A percentile compares a stretch with the other conserved stretches of the same genome.
These are phyloP conservation scores for Leptinotarsa defecta DNA, from an alignment of 1,140 invertebrate genomes.

Conservation along the genomic window DNA sequence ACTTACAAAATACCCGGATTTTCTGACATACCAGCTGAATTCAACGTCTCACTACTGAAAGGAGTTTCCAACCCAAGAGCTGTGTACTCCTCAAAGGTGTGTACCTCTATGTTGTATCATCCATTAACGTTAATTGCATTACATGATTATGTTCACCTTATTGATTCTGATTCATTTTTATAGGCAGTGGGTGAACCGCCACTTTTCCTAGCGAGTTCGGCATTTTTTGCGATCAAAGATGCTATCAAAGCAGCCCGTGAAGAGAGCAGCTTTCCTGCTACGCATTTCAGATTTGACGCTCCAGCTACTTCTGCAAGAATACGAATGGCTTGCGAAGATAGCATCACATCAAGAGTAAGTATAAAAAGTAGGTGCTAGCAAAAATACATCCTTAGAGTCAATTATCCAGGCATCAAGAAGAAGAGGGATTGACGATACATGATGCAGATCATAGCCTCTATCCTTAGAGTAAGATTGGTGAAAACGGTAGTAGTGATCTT, in stretches of 20 bases:
- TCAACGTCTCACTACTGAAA: conserved; percentile 91
- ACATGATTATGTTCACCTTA: background rate
- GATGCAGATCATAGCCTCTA: too few relatives aligned
- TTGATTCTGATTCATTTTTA: conserved; percentile 38
- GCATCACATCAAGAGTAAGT: conserved; percentile 75
- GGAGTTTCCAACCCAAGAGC: conserved; percentile 85
- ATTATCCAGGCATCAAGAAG: too few relatives aligned
- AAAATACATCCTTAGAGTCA: too few relatives aligned
- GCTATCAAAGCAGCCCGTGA: conserved; percentile 79
- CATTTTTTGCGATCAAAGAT: conserved; percentile 90
- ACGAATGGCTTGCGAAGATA: conserved; percentile 86
- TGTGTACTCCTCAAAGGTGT: conserved; percentile 92
- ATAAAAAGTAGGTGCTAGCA: too few relatives aligned
- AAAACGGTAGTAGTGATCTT: too few relatives aligned
- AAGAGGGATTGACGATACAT: too few relatives aligned
- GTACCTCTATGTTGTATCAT: background rate
- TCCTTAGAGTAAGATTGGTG: too few relatives aligned
- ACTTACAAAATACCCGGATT: conserved; percentile 93
- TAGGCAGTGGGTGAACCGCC: conserved; percentile 95
- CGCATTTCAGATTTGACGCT: conserved; percentile 76
- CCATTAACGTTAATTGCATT: background rate
- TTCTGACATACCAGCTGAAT: conserved; percentile 86
- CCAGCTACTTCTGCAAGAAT: conserved; percentile 89
- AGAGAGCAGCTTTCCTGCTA: conserved; percentile 65
- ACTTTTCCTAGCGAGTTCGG: conserved; percentile 83